Evolutionary conservation across 2,797 vertebrate genomes (phyloP), one percentile per base, ranked within the genome.

Genomic region (Sphenodon punctatus): DNA sequence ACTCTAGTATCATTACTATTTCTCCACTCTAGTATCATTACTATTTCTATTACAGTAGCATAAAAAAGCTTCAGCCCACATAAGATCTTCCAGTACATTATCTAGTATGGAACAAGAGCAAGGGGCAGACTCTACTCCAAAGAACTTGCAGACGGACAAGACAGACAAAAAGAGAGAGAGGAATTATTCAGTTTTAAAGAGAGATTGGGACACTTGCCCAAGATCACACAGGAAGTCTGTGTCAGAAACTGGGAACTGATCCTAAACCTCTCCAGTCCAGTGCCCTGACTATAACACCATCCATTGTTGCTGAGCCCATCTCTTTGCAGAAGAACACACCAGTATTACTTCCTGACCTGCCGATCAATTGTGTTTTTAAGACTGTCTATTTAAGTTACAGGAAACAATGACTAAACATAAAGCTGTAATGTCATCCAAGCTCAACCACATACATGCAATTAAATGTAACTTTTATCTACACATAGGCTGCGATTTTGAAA

Each of bases 341-440:
- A 1, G 0, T 0, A 5, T 45, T 80, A 61, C 5, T 53, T 60
- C 59, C 60, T 56, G 45, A 7, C 2, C 39, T 66, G 0, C 16
- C n/a, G n/a, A 38, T 4, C 25, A 6, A 22, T 10, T 5, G 25
- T 55, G 8, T 27, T 67, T 48, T 32, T 2, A 41, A 67, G 22
- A 74, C n/a, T n/a, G 3, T 49, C 73, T 19, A 0, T 0, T 65
- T 27, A 16, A 53, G 8, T 80, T 80, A 48, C 69, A 69, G 49
- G 60, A 7, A 23, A 23, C 0, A 61, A 32, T 4, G 72, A 55
- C 34, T 7, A 10, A 67, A 64, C n/a, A 12, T 1, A 84, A 83
- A 51, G 25, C 23, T 80, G 36, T 68, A 65, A 8, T 1, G 58
- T 23, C 63, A 63, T 23, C 59, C 63, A 36, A 70, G 8, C 38